Percentiles rank a stretch among this genome's conserved stretches.
phyloP scores from a whole-genome alignment of 2,797 vertebrate species.

The Pachyuromys duprasi region DNA sequence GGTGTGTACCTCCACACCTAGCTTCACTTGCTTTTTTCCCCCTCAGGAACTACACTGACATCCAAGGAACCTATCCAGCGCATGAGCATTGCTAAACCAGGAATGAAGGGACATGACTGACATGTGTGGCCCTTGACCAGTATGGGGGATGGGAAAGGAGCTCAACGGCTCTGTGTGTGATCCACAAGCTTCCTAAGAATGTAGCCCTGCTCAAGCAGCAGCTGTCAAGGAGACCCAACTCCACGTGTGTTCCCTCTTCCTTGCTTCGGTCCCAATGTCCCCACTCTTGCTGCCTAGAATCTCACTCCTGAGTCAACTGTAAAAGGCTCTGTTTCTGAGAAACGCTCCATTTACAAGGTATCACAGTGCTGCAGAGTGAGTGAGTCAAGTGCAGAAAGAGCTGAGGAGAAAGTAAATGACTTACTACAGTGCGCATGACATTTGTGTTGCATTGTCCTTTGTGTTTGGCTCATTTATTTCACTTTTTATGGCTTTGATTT shows the following conservation, averaged over 20 bases:
- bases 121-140: background rate
- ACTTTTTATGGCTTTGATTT: conserved; percentile 39
- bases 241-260: background rate
- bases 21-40: too few relatives aligned
- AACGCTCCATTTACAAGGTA: background rate
- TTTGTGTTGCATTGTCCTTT: background rate
- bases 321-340: background rate
- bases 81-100: background rate
- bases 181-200: background rate
- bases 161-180: background rate
- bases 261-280: background rate
- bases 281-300: background rate
- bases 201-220: background rate
- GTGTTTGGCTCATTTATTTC: conserved; percentile 12
- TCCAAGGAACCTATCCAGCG: background rate
- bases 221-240: background rate
- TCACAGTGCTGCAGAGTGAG: too few relatives aligned
- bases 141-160: background rate
- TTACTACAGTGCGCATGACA: background rate
- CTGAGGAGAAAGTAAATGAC: background rate
- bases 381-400: background rate
- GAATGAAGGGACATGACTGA: background rate
- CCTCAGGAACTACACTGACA: too few relatives aligned
- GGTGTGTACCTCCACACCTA: too few relatives aligned
- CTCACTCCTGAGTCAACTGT: background rate